phyloP scores from a whole-genome alignment of 2,113 vertebrate species.

The Catharus bicknelli region DNA sequence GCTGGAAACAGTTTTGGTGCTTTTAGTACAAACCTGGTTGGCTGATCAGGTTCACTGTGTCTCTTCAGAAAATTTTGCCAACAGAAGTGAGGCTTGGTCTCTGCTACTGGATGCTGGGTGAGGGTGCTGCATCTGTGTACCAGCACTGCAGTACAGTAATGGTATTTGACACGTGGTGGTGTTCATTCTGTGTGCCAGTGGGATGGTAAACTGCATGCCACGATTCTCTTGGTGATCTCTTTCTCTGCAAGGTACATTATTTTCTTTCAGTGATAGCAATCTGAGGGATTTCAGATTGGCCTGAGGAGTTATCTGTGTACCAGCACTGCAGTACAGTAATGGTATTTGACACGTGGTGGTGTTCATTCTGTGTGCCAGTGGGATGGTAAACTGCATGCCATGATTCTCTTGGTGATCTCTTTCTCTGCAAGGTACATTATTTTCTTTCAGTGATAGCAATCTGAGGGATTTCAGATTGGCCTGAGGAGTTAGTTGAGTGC shows the following conservation, averaged over 20 bases:
- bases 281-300: neutral
- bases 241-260: neutral
- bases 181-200: neutral
- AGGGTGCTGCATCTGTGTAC: neutral
- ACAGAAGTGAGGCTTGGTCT: neutral
- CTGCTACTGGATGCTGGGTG: rapidly evolving
- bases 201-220: neutral
- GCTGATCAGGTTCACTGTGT: neutral
- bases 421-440: neutral
- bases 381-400: neutral
- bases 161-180: rapidly evolving
- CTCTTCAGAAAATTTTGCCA: neutral
- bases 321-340: neutral
- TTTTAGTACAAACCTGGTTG: neutral
- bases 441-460: neutral
- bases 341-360: rapidly evolving
- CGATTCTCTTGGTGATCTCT: neutral
- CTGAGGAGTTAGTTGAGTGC: neutral
- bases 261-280: neutral
- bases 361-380: neutral
- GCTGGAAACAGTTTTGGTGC: neutral
- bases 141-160: neutral
- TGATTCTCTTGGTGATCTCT: neutral
- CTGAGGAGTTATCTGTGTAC: neutral
- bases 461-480: neutral